Percentiles rank a stretch among this genome's conserved stretches.
Conservation (phyloP, 2,888 invertebrate genomes). For the Polyploca ridens region DNA sequence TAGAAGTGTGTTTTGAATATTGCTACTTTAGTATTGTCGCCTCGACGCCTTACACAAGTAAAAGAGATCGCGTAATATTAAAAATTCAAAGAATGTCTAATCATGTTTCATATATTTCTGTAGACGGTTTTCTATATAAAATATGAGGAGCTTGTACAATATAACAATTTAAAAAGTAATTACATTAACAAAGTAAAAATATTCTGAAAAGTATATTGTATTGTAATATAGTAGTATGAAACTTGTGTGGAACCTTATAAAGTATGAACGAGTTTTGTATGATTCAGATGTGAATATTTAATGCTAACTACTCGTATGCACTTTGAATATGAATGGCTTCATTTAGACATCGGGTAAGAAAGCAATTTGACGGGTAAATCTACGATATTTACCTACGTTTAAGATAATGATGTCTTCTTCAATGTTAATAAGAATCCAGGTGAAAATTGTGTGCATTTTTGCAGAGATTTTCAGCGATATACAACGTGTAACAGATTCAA, state of each 20-base stretch:
- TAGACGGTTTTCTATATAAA: too few relatives aligned
- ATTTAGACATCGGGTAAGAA: constrained; percentile 12
- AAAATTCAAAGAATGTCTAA: background rate
- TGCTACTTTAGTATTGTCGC: background rate
- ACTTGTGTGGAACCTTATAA: background rate
- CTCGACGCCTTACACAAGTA: too few relatives aligned
- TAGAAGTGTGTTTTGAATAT: background rate
- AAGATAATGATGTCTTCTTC: background rate
- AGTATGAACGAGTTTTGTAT: constrained; percentile 7
- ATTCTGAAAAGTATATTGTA: background rate
- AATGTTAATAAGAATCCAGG: background rate
- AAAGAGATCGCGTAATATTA: background rate
- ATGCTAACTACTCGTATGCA: constrained; percentile 12
- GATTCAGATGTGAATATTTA: constrained; percentile 11
- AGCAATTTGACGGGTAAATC: constrained; percentile 7
- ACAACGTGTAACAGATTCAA: too few relatives aligned
- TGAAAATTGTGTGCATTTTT: background rate
- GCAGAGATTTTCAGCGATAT: background rate
- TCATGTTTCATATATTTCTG: background rate
- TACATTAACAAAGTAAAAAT: too few relatives aligned
- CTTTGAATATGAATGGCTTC: constrained; percentile 15
- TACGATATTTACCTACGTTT: background rate
- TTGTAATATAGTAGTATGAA: background rate
- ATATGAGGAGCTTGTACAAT: too few relatives aligned
- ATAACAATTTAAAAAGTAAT: too few relatives aligned